A percentile compares a stretch with the other conserved stretches of the same genome.
These are phyloP conservation scores for Apus apus DNA, from an alignment of 2,113 vertebrate genomes.

Conservation along the genomic window DNA sequence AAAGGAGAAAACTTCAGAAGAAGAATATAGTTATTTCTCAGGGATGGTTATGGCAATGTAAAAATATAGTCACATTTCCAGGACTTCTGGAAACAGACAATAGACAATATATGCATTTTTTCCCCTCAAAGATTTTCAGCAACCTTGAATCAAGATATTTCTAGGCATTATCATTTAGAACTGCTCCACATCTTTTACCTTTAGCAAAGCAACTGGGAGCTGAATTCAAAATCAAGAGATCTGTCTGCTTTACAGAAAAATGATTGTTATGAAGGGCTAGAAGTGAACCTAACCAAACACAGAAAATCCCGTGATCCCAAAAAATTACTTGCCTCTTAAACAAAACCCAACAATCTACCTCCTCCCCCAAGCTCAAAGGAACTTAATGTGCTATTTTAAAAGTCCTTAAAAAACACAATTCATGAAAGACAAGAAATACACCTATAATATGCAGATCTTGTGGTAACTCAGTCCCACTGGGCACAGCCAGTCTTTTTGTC, in stretches of 20 bases:
- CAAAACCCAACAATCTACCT: rapidly evolving
- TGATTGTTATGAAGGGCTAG: background rate
- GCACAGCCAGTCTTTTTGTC: background rate
- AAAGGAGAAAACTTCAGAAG: background rate
- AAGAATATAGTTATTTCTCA: background rate
- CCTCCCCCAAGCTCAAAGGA: background rate
- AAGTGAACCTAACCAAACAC: background rate
- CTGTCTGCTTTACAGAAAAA: background rate
- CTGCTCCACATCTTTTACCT: background rate
- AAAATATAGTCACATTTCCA: background rate
- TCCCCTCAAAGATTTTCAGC: background rate
- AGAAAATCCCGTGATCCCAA: background rate
- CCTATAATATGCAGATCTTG: background rate
- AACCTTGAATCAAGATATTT: background rate
- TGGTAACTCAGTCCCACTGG: background rate
- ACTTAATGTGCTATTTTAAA: background rate
- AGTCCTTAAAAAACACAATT: background rate
- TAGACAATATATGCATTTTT: background rate
- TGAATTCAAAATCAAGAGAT: background rate
- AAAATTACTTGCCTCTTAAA: background rate
- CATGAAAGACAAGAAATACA: background rate
- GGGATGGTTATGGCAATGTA: background rate
- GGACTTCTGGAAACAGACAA: background rate
- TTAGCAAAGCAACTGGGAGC: background rate
- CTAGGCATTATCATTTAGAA: background rate